These are phyloP conservation scores for Pemphigus obesinymphae DNA, from an alignment of 1,140 invertebrate species.

Conservation along the genomic window DNA sequence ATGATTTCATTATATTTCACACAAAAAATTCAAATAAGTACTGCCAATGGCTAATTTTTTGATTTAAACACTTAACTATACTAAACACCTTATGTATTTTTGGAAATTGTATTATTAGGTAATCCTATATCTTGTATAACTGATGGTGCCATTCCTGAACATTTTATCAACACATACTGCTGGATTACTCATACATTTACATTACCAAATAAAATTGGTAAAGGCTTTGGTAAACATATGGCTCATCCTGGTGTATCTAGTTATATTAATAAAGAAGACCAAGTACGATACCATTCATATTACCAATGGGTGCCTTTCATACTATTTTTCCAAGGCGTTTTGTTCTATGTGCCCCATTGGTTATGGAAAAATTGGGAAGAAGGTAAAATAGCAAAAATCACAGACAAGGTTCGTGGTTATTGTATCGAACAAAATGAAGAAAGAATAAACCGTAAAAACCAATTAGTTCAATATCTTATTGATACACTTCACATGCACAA, in stretches of 20 bases:
- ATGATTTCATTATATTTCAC: too few species aligned
- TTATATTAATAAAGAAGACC: slow-evolving; percentile 59
- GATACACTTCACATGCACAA: slow-evolving; percentile 79
- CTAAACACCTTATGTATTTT: too few species aligned
- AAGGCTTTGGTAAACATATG: slow-evolving; percentile 60
- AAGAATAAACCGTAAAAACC: slow-evolving; percentile 58
- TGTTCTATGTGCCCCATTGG: slow-evolving; percentile 84
- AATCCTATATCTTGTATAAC: slow-evolving; percentile 78
- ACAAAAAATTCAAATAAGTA: too few species aligned
- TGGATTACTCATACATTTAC: slow-evolving; percentile 91
- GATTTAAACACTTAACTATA: too few species aligned
- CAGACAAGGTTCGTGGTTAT: slow-evolving; percentile 72
- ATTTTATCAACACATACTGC: slow-evolving; percentile 82
- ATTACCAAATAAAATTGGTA: slow-evolving; percentile 63
- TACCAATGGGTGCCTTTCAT: slow-evolving; percentile 94
- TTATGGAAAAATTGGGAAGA: slow-evolving; percentile 89
- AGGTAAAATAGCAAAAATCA: slow-evolving; percentile 75
- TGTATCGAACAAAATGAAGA: slow-evolving; percentile 63
- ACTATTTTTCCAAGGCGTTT: slow-evolving; percentile 78
- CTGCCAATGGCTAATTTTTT: too few species aligned
- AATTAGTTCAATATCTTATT: slow-evolving; percentile 77
- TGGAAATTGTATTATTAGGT: slow-evolving; percentile 62
- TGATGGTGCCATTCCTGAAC: slow-evolving; percentile 65
- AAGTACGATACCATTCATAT: slow-evolving; percentile 78
- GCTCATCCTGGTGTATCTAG: slow-evolving; percentile 70